Conservation (phyloP, 2,113 vertebrate species). For the Sinocyclocheilus rhinocerous region DNA sequence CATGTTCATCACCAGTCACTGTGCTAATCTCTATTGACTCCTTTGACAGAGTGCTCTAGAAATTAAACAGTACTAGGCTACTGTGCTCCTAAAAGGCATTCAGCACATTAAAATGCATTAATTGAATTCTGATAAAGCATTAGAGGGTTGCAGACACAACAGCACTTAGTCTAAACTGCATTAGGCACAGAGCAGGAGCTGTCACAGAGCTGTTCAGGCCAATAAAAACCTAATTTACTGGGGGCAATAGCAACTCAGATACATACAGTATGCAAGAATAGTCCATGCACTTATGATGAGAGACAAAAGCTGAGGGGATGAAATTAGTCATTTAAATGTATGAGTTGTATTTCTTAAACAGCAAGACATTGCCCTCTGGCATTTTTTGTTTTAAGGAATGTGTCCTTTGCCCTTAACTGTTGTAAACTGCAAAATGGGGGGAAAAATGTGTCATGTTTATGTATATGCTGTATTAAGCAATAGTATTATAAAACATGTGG, state of each 20-base stretch:
- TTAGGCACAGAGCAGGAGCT: slow-evolving; percentile 32
- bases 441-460: background rate
- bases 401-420: slow-evolving; percentile 1
- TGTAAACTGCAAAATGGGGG: background rate
- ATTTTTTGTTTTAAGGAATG: background rate
- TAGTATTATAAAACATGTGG: background rate
- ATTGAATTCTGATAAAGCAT: slow-evolving; percentile 72
- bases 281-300: background rate
- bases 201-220: slow-evolving; percentile 27
- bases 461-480: background rate
- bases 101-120: slow-evolving; percentile 71
- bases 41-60: slow-evolving; percentile 44
- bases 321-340: background rate
- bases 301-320: background rate
- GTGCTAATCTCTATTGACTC: slow-evolving; percentile 26
- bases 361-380: background rate
- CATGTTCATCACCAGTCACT: background rate
- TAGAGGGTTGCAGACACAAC: slow-evolving; percentile 52
- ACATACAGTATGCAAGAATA: background rate
- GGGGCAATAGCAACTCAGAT: background rate
- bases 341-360: background rate
- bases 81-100: slow-evolving; percentile 54
- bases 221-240: background rate
- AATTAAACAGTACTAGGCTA: slow-evolving; percentile 52
- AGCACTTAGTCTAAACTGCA: slow-evolving; percentile 48